Base-by-base conservation (phyloP, 2,113 vertebrate genomes). In the Lagopus muta region DNA sequence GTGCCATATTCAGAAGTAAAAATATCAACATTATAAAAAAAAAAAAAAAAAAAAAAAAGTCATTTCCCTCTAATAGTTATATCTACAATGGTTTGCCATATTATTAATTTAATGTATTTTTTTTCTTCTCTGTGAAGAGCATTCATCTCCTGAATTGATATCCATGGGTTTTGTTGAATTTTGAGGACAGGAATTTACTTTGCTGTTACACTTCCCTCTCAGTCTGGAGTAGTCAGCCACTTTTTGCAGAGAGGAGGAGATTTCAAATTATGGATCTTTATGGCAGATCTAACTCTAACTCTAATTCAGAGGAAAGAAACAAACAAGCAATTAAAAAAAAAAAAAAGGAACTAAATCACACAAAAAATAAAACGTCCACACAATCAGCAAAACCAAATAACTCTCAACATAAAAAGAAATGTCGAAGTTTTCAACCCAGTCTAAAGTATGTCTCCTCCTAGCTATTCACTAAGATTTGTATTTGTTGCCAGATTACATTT, bases 201-300 rank as follows among this genome's bases (percentile, higher is more conserved):
- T 60, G 43, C 50, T 73, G 4, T 66, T 78, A 8, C n/a, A 9
- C 13, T 66, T 52, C 5, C 10, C 22, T 73, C 16, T 83, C 15
- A 30, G 8, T 4, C 19, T 54, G 32, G 24, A 34, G 9, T 38
- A 52, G 32, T 8, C 7, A n/a, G 2, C 0, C 3, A 48, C 9
- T 43, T 36, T 57, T 58, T 66, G 12, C 28, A 57, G 47, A 17
- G 14, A 34, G 11, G 27, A 2, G 47, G 21, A 45, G 10, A 38
- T 7, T 40, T 6, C 5, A 72, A 60, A 24, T 45, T 66, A 32
- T 45, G 38, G 6, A 24, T n/a, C 14, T 5, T 47, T 54, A 24
- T 40, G n/a, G 60, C 66, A 73, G 14, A 17, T 32, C 6, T 4
- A 25, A 50, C 48, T 48, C 47, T 50, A 25, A 43, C 24, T 48